These are phyloP conservation scores for Callithrix jacchus DNA, from an alignment of 2,113 vertebrate genomes.

Conservation along the genomic window DNA sequence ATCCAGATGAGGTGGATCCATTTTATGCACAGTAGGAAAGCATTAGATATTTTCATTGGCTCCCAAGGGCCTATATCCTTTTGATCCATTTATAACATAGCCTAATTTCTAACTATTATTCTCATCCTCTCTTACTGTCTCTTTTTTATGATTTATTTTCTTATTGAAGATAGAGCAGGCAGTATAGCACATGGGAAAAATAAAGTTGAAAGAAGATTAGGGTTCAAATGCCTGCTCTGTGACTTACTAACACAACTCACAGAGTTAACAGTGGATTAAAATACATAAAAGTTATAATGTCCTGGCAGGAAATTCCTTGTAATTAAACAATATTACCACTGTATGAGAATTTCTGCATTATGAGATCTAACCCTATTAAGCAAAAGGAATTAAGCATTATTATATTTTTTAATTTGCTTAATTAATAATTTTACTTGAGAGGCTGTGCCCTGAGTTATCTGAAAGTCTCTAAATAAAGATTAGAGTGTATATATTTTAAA, in stretches of 20 bases:
- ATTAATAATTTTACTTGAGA: background rate
- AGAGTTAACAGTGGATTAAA: background rate
- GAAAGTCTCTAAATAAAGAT: background rate
- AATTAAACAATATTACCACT: background rate
- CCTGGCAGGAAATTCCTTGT: background rate
- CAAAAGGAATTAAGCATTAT: background rate
- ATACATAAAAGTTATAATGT: background rate
- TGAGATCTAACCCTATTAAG: background rate
- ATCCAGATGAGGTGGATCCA: background rate
- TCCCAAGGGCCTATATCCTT: background rate
- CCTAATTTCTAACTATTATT: slow-evolving; percentile 7
- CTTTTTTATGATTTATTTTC: background rate
- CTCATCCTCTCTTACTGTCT: background rate
- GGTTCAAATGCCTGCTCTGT: background rate
- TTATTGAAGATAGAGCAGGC: background rate
- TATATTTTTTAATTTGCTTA: background rate
- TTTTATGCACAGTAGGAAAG: background rate
- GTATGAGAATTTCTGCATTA: background rate
- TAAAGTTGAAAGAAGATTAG: background rate
- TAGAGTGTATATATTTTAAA: background rate
- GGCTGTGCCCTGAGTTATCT: background rate
- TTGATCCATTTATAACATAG: background rate
- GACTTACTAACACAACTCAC: background rate
- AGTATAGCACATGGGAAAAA: background rate
- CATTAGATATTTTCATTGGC: background rate